Evolutionary conservation across 2,113 vertebrate genomes (phyloP).

Genomic region (Colinus virginianus): DNA sequence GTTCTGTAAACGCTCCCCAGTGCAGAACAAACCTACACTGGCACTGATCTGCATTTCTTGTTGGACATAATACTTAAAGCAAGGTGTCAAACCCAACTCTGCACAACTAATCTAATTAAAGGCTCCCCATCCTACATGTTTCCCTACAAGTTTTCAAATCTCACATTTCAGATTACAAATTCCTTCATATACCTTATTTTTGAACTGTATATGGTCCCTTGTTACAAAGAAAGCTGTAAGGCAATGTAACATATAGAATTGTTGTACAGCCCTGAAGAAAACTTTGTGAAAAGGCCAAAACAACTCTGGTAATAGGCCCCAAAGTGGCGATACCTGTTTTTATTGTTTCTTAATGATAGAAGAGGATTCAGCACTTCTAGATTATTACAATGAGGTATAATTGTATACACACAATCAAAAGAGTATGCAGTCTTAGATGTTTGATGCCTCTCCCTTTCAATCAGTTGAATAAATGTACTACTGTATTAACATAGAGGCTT

Average conservation of each 20-base stretch:
- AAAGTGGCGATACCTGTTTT: background rate
- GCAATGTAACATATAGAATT: background rate
- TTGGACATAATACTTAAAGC: conserved; percentile 10
- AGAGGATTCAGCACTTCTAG: background rate
- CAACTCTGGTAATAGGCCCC: background rate
- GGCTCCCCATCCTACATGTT: background rate
- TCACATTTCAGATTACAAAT: background rate
- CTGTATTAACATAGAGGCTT: background rate
- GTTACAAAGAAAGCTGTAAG: background rate
- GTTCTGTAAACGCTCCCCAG: conserved; percentile 36
- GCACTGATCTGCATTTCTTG: conserved; percentile 30
- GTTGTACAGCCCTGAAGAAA: background rate
- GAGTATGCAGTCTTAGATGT: background rate
- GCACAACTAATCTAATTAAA: background rate
- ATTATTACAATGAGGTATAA: background rate
- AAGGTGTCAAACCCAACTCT: background rate
- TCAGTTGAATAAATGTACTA: background rate
- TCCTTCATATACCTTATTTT: background rate
- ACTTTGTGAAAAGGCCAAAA: background rate
- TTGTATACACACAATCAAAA: background rate
- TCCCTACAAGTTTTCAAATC: background rate
- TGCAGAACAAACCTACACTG: background rate
- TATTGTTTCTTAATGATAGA: background rate
- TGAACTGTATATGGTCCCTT: background rate
- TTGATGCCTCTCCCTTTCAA: background rate